Evolutionary conservation across 1,140 invertebrate genomes (phyloP).

Genomic region (Limonius californicus): DNA sequence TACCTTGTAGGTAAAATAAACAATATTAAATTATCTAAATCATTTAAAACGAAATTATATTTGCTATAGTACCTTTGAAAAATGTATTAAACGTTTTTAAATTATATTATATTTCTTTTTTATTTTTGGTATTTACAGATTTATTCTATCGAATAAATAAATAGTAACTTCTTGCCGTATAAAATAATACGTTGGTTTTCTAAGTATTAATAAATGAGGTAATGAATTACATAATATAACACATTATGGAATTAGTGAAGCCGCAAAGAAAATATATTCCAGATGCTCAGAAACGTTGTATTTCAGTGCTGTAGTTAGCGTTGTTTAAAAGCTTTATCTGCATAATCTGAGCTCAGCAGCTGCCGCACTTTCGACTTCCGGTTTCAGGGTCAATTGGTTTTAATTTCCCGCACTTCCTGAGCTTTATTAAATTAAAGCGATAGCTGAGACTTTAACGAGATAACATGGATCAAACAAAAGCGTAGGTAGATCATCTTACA

Average conservation of each 20-base stretch:
- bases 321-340: slow-evolving; percentile 11
- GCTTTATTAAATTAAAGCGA: slow-evolving; percentile 10
- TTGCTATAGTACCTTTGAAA: too few relatives aligned
- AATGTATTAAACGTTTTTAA: too few relatives aligned
- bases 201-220: background rate
- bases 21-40: too few relatives aligned
- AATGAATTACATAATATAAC: background rate
- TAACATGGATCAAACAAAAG: slow-evolving; percentile 7
- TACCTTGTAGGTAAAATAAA: too few relatives aligned
- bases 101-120: too few relatives aligned
- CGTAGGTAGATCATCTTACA: background rate
- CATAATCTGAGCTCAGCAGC: slow-evolving; percentile 9
- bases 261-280: background rate
- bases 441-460: slow-evolving; percentile 1
- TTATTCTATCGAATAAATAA: too few relatives aligned
- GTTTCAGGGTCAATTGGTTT: slow-evolving; percentile 12
- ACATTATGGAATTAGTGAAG: slow-evolving; percentile 5
- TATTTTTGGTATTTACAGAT: too few relatives aligned
- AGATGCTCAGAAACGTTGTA: background rate
- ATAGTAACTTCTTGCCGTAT: too few relatives aligned
- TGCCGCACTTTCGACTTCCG: slow-evolving; percentile 10
- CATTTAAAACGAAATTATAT: too few relatives aligned
- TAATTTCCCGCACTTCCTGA: slow-evolving; percentile 3
- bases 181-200: too few relatives aligned
- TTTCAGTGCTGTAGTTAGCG: background rate